Percentiles rank a stretch among this genome's conserved stretches.
Evolutionary conservation across 2,113 vertebrate species (phyloP).

Genomic region (Arenaria interpres): DNA sequence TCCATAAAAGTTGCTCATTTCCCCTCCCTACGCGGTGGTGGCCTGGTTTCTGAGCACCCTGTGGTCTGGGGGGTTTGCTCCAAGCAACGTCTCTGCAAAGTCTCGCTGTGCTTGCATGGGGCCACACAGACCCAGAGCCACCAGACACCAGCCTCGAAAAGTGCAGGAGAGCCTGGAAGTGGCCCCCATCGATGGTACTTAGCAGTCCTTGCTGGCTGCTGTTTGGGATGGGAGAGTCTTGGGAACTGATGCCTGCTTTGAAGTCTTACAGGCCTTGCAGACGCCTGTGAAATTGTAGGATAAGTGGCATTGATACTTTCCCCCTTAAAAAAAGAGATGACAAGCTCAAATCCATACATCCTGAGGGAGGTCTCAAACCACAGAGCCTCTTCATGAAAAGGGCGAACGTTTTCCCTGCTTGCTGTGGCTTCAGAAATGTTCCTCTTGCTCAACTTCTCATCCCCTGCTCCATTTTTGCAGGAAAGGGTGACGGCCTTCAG

Average conservation of each 20-base stretch:
- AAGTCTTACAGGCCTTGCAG: background rate
- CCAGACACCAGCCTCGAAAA: background rate
- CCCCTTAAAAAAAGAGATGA: background rate
- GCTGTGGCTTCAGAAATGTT: background rate
- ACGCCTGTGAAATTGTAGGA: background rate
- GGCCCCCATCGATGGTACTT: no score
- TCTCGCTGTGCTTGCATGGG: background rate
- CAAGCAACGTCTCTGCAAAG: background rate
- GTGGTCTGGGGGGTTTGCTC: background rate
- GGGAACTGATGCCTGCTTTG: background rate
- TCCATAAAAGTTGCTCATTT: background rate
- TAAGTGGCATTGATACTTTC: background rate
- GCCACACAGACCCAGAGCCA: background rate
- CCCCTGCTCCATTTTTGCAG: background rate
- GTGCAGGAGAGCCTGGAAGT: background rate
- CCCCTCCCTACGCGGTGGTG: rapidly evolving
- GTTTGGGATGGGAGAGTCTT: background rate
- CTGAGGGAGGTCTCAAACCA: background rate
- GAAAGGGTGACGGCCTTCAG: background rate
- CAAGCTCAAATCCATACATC: background rate
- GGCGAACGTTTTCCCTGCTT: background rate
- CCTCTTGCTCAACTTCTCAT: background rate
- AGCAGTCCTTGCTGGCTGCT: background rate
- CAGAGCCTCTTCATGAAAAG: background rate
- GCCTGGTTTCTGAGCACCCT: background rate